Evolutionary conservation across 1,140 invertebrate genomes (phyloP).

Genomic region (Achroia grisella): DNA sequence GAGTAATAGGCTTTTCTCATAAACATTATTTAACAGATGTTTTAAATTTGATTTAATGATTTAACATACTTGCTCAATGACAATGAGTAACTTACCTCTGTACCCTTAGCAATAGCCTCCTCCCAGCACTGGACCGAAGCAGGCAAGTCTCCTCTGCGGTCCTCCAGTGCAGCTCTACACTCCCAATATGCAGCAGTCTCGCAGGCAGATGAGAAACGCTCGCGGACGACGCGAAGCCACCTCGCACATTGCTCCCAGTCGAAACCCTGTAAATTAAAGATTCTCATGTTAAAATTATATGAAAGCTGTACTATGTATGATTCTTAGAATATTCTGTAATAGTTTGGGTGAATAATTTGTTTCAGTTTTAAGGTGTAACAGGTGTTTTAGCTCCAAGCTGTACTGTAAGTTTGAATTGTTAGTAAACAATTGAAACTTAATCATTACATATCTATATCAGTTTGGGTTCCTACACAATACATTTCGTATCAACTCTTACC

Average conservation of each 20-base stretch:
- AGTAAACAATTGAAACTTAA: too few relatives aligned
- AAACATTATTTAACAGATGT: background rate
- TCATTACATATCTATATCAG: too few relatives aligned
- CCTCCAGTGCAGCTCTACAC: slow-evolving; percentile 73
- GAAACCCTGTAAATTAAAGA: slow-evolving; percentile 31
- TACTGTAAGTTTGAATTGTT: too few relatives aligned
- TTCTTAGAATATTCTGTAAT: too few relatives aligned
- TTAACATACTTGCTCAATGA: background rate
- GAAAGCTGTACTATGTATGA: too few relatives aligned
- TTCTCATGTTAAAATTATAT: too few relatives aligned
- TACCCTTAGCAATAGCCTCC: slow-evolving; percentile 72
- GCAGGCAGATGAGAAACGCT: slow-evolving; percentile 47
- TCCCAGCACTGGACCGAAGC: slow-evolving; percentile 74
- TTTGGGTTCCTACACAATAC: too few relatives aligned
- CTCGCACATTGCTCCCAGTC: slow-evolving; percentile 70
- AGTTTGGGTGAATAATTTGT: too few relatives aligned
- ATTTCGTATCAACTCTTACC: slow-evolving; percentile 18
- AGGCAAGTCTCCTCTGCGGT: slow-evolving; percentile 68
- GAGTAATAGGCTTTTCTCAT: background rate
- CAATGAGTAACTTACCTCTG: slow-evolving; percentile 71
- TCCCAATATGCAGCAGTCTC: slow-evolving; percentile 74
- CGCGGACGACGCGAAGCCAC: slow-evolving; percentile 69
- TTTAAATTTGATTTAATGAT: background rate
- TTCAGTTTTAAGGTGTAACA: too few relatives aligned
- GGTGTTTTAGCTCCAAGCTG: too few relatives aligned